These are phyloP conservation scores for Herpailurus yagouaroundi DNA, from an alignment of 2,113 vertebrate species.

Conservation along the genomic window DNA sequence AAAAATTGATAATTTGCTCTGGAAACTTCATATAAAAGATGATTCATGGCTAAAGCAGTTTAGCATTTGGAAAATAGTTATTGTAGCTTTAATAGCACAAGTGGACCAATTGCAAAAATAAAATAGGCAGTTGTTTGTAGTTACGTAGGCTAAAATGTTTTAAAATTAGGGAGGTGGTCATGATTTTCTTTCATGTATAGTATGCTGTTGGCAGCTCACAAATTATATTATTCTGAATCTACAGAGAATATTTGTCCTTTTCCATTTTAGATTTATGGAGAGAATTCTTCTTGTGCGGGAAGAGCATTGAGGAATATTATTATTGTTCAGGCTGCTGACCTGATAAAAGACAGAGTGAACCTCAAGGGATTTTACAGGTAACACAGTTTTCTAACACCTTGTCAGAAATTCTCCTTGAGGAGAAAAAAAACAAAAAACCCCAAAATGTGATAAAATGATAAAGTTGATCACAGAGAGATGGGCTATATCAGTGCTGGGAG, in stretches of 20 bases:
- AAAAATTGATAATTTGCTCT: neutral
- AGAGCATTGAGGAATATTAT: conserved; percentile 95
- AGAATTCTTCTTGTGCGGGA: conserved; percentile 95
- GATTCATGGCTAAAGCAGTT: conserved; percentile 20
- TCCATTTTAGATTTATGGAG: conserved; percentile 92
- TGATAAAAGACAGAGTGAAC: conserved; percentile 97
- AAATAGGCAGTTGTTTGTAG: neutral
- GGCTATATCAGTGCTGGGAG: neutral
- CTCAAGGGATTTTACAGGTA: conserved; percentile 94
- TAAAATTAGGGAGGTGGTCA: neutral
- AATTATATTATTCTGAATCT: neutral
- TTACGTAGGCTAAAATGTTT: neutral
- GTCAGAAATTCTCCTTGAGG: conserved; percentile 34
- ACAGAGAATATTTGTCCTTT: conserved; percentile 70
- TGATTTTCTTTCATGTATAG: neutral
- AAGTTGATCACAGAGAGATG: neutral
- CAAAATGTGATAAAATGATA: conserved; percentile 15
- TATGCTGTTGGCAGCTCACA: neutral
- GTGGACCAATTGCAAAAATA: conserved; percentile 37
- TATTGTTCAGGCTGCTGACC: conserved; percentile 93
- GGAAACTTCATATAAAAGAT: conserved; percentile 23
- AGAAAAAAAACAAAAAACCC: neutral
- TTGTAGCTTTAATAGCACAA: conserved; percentile 26
- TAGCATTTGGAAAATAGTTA: conserved; percentile 53
- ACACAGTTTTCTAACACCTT: conserved; percentile 39